Percentiles rank a stretch among this genome's conserved stretches.
phyloP scores from a whole-genome alignment of 2,888 invertebrate species.

The Ochlodes sylvanus region DNA sequence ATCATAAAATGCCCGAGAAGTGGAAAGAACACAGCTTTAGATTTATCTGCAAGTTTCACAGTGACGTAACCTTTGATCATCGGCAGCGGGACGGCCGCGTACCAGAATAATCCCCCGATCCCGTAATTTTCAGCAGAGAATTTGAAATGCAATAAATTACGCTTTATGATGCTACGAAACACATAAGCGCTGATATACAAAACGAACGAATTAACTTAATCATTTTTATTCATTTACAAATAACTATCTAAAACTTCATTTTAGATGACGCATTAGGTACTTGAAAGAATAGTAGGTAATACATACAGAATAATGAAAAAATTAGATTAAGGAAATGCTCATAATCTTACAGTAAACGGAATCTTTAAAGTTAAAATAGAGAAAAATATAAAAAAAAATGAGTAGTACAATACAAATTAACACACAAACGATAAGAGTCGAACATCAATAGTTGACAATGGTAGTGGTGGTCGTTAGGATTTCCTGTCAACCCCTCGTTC shows the following conservation, averaged over 20 bases:
- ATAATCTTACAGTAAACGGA: too few relatives aligned
- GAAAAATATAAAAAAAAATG: too few relatives aligned
- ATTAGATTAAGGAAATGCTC: too few relatives aligned
- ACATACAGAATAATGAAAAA: too few relatives aligned
- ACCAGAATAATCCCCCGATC: slow-evolving; percentile 42
- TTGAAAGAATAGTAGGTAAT: too few relatives aligned
- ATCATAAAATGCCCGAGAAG: slow-evolving; percentile 21
- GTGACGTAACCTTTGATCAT: slow-evolving; percentile 42
- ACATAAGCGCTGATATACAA: not conserved
- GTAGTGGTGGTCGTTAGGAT: too few relatives aligned
- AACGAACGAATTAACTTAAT: not conserved
- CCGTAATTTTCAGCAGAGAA: slow-evolving; percentile 34
- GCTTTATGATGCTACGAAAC: slow-evolving; percentile 7
- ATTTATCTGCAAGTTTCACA: slow-evolving; percentile 42
- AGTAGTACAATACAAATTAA: too few relatives aligned
- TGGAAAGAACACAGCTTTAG: slow-evolving; percentile 37
- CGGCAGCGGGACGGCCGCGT: slow-evolving; percentile 41
- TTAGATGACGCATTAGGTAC: not conserved
- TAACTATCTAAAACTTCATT: not conserved
- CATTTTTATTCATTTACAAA: not conserved
- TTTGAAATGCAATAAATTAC: slow-evolving; percentile 44
- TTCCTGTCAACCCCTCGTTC: too few relatives aligned
- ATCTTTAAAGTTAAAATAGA: too few relatives aligned
- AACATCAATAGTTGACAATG: too few relatives aligned
- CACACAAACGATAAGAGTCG: too few relatives aligned